phyloP scores from a whole-genome alignment of 2,113 vertebrate genomes.

The Zootoca vivipara region DNA sequence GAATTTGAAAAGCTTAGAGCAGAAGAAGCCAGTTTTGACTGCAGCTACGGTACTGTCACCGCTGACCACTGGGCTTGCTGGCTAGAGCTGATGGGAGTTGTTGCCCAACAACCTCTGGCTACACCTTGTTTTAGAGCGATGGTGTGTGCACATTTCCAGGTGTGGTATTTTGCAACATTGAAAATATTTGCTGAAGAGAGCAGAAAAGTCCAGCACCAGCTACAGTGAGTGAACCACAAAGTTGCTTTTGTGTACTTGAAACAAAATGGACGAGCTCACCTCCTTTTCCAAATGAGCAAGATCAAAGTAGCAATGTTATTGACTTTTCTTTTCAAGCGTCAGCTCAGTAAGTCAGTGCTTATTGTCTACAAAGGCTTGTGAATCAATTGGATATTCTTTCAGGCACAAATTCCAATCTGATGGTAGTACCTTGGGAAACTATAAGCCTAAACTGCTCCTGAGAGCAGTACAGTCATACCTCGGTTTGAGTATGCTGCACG shows the following conservation, averaged over 20 bases:
- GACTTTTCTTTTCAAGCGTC: background rate
- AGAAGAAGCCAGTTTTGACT: background rate
- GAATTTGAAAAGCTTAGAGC: background rate
- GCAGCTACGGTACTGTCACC: too few species aligned
- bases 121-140: too few species aligned
- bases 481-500: too few species aligned
- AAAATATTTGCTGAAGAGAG: constrained; percentile 49
- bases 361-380: background rate
- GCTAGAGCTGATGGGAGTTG: too few species aligned
- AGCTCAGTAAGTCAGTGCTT: accelerated
- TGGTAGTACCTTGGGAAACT: background rate
- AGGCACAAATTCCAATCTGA: constrained; percentile 24
- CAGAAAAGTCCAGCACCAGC: constrained; percentile 29
- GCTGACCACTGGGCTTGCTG: too few species aligned
- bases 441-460: accelerated
- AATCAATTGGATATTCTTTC: background rate
- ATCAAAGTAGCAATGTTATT: background rate
- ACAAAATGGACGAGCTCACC: constrained; percentile 19
- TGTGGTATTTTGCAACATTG: constrained; percentile 38
- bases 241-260: background rate
- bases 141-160: background rate
- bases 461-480: too few species aligned
- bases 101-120: too few species aligned
- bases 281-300: constrained; percentile 44
- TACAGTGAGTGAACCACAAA: accelerated